A percentile compares a stretch with the other conserved stretches of the same genome.
These are phyloP conservation scores for pig (Sus scrofa) DNA, from an alignment of 2,113 vertebrate species.

Conservation along the genomic window T2T-Sscrofa CM000817.6:98352501-98353000, in stretches of 20 bases:
- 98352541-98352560: neutral
- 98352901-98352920: constrained; percentile 24
- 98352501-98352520: neutral
- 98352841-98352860: constrained; percentile 1
- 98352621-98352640: neutral
- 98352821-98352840: constrained; percentile 27
- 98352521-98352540: neutral
- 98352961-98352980: constrained; percentile 37
- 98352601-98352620: neutral
- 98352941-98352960: constrained; percentile 72
- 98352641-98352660: neutral
- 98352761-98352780: neutral
- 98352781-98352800: neutral
- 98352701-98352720: neutral
- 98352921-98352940: constrained; percentile 59
- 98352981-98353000: neutral
- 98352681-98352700: neutral
- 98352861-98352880: neutral
- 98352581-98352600: neutral
- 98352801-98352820: constrained; percentile 58
- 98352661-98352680: neutral
- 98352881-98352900: constrained; percentile 19
- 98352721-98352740: neutral
- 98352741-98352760: neutral
- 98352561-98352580: neutral